phyloP scores from a whole-genome alignment of 2,888 invertebrate species.

The Protonemura montana region DNA sequence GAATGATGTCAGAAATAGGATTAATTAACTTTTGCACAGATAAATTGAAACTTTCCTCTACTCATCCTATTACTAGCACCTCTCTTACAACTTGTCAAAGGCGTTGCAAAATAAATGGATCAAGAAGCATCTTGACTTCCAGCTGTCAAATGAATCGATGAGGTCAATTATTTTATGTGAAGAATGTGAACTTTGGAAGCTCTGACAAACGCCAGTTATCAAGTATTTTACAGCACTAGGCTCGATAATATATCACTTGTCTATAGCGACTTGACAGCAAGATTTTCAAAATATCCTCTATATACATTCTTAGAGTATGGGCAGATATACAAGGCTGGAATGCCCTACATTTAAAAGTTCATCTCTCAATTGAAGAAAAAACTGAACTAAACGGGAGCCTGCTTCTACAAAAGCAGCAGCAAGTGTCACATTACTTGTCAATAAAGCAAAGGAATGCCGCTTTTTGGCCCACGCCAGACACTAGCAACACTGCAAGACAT shows the following conservation, averaged over 20 bases:
- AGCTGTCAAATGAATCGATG: not conserved
- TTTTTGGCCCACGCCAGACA: not conserved
- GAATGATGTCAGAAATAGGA: too few species aligned
- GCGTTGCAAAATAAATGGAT: too few species aligned
- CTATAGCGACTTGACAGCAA: not conserved
- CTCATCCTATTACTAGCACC: too few species aligned
- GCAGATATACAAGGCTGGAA: not conserved
- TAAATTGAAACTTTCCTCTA: too few species aligned
- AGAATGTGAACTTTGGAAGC: not conserved
- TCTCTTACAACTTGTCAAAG: too few species aligned
- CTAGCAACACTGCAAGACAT: not conserved
- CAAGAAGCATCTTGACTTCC: not conserved
- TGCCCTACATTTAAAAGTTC: slow-evolving; percentile 5
- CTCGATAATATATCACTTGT: not conserved
- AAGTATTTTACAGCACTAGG: not conserved
- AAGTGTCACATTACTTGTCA: not conserved
- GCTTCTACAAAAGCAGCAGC: not conserved
- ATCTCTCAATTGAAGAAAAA: not conserved
- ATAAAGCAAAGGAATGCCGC: not conserved
- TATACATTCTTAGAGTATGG: not conserved
- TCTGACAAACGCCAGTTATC: too few species aligned
- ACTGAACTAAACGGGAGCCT: not conserved
- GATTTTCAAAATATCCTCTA: not conserved
- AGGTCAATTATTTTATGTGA: not conserved
- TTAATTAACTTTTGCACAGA: too few species aligned